phyloP scores from a whole-genome alignment of 2,888 invertebrate genomes.

The Harpalus rubripes region DNA sequence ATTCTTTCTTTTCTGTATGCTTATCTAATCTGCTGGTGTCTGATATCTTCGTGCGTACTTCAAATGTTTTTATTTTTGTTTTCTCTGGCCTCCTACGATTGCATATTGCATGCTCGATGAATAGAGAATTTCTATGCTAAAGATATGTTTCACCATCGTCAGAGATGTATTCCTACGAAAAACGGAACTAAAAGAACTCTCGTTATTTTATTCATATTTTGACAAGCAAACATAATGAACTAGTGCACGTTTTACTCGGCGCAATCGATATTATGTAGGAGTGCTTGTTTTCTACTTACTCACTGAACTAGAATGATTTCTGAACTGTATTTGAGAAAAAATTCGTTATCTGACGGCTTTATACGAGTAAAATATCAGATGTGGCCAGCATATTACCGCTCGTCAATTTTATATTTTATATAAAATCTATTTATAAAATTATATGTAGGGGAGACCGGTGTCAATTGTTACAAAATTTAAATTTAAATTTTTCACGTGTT shows the following conservation, averaged over 20 bases:
- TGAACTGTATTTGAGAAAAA: neutral
- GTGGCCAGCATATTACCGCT: no score
- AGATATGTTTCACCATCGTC: conserved; percentile 5
- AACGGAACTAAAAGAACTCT: conserved; percentile 18
- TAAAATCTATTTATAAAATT: no score
- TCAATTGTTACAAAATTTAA: no score
- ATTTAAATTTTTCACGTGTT: no score
- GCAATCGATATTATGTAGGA: conserved; percentile 27
- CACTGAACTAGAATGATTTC: conserved; percentile 28
- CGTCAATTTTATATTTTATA: no score
- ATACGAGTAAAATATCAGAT: neutral
- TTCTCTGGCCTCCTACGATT: conserved; percentile 11
- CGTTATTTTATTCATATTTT: conserved; percentile 38
- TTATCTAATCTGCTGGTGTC: conserved; percentile 49
- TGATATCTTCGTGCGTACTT: conserved; percentile 31
- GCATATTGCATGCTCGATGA: conserved; percentile 18
- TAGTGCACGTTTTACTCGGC: conserved; percentile 9
- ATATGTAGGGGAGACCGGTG: no score
- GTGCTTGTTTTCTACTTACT: conserved; percentile 21
- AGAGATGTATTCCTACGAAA: conserved; percentile 19
- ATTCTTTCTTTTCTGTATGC: conserved; percentile 30
- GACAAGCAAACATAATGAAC: conserved; percentile 34
- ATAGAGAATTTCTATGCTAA: neutral
- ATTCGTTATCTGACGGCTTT: neutral
- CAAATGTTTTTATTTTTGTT: conserved; percentile 31